Evolutionary conservation across 2,113 vertebrate genomes (phyloP).

Genomic region (Gadus chalcogrammus): DNA sequence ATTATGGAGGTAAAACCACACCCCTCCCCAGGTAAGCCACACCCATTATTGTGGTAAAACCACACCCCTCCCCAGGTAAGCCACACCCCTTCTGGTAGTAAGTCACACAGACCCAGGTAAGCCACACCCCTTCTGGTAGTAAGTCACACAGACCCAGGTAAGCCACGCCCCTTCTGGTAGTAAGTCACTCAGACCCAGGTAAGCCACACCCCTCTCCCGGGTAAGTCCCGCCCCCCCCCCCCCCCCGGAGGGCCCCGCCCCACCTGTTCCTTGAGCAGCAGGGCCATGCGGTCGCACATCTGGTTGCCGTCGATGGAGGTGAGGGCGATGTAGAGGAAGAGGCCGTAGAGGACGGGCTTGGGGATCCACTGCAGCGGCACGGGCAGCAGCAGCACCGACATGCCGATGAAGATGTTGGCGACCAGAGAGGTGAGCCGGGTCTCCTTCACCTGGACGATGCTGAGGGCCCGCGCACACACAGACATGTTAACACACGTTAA

Average conservation of each 20-base stretch:
- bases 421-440: constrained; percentile 87
- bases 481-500: too few relatives aligned
- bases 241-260: background rate
- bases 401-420: constrained; percentile 89
- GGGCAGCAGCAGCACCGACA: constrained; percentile 90
- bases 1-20: too few relatives aligned
- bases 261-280: constrained; percentile 97
- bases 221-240: background rate
- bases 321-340: constrained; percentile 95
- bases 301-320: constrained; percentile 97
- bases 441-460: constrained; percentile 94
- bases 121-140: too few relatives aligned
- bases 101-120: too few relatives aligned
- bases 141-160: too few relatives aligned
- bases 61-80: too few relatives aligned
- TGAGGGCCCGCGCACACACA: constrained; percentile 42
- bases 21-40: background rate
- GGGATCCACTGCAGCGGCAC: constrained; percentile 96
- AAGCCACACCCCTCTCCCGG: background rate
- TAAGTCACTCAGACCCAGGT: too few relatives aligned
- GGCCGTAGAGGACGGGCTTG: constrained; percentile 92
- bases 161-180: too few relatives aligned
- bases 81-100: too few relatives aligned
- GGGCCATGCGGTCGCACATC: constrained; percentile 92
- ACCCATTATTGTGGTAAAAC: too few relatives aligned